Base-by-base conservation (phyloP, 2,888 invertebrate species). In the Drosophila prostipennis region DNA sequence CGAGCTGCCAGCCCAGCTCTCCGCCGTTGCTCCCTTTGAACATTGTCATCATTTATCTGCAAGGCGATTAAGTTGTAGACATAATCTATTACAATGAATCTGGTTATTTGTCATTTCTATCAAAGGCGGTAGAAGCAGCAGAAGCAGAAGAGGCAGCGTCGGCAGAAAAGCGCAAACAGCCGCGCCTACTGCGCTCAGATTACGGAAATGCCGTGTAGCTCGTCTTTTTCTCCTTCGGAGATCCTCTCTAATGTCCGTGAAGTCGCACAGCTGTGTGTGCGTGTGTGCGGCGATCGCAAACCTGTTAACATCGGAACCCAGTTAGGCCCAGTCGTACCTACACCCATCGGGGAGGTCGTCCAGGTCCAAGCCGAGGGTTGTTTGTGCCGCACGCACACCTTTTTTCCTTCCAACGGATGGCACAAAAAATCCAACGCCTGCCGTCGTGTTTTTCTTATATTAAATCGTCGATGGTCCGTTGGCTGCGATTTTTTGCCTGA, bases 1-100 rank as follows among this genome's bases (percentile, higher is more conserved):
- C 85, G 80, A 71, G 73, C 67, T 65, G 64, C 65, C 77, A 74
- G 49, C 74, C 49, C 60, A 53, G 55, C 63, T 63, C 67, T 74
- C 69, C 49, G 53, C 63, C 52, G 64, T 68, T 67, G 60, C 54
- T 65, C 67, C 68, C 76, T 76, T 77, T 75, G 78, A 86, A 86
- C 87, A 90, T 89, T 90, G 90, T 89, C 89, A 89, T 90, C 89
- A 89, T 90, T 90, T 90, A 91, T 91, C 84, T 87, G 89, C 90
- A 84, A 89, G 86, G 90, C 91, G 91, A 91, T 91, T 91, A 91
- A 91, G 91, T 91, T 91, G 91, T 91, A 91, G 91, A 91, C 91
- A 91, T 89, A 91, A 91, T 91, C 91, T 91, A 91, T 91, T 91
- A 91, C 90, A 90, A 91, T 89, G 90, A 89, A 91, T 91, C 91